Percentiles rank a stretch among this genome's conserved stretches.
Conservation (phyloP, 2,888 invertebrate species). For the Meta bourneti region DNA sequence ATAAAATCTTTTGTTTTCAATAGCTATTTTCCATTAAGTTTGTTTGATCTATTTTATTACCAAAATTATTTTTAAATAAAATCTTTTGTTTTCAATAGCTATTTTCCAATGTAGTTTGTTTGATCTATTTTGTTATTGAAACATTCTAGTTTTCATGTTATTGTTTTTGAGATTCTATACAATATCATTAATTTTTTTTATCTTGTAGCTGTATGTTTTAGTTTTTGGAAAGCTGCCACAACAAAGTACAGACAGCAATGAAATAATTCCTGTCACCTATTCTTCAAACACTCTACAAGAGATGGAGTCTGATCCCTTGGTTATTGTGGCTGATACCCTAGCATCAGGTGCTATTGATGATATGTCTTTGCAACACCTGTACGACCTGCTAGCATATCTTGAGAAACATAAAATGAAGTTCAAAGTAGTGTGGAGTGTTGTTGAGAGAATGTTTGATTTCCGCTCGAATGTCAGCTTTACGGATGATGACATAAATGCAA, state of each 20-base stretch:
- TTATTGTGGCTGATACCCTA: slow-evolving; percentile 54
- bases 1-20: too few species aligned
- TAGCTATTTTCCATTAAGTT: too few species aligned
- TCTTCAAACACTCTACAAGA: slow-evolving; percentile 56
- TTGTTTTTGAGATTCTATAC: background rate
- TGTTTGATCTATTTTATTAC: too few species aligned
- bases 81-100: too few species aligned
- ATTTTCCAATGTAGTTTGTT: too few species aligned
- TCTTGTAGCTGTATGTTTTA: slow-evolving; percentile 60
- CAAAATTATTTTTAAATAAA: too few species aligned
- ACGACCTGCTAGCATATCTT: slow-evolving; percentile 63
- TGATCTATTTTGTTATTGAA: too few species aligned
- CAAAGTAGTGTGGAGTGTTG: slow-evolving; percentile 53
- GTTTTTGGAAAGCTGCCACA: slow-evolving; percentile 62
- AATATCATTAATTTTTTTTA: background rate
- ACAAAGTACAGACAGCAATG: background rate
- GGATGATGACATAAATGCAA: slow-evolving; percentile 48
- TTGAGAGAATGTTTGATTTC: slow-evolving; percentile 72
- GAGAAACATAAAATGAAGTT: slow-evolving; percentile 52
- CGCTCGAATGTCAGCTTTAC: slow-evolving; percentile 34
- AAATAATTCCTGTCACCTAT: background rate
- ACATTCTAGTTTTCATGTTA: background rate
- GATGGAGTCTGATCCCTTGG: slow-evolving; percentile 16
- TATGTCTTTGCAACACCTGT: slow-evolving; percentile 56
- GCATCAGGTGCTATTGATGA: slow-evolving; percentile 21